Base-by-base conservation (phyloP, 2,888 invertebrate species). In the Philereme transversata region DNA sequence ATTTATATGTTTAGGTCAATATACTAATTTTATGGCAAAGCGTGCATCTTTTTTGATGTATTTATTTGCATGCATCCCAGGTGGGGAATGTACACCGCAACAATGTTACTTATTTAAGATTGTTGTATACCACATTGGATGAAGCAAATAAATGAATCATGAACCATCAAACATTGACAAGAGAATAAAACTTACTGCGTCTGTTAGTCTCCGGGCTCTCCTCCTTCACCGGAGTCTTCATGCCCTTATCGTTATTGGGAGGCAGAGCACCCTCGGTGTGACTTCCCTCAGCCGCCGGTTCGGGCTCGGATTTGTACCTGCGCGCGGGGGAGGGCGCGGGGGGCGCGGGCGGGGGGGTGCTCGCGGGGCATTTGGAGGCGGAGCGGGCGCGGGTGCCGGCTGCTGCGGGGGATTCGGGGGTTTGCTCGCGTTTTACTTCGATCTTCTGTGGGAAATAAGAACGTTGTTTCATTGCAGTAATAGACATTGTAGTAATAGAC, bases 381-480 rank as follows among this genome's bases (percentile, higher is more conserved):
- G 89, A 84, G 0, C 90, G 82, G 5, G 86, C 79, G 6, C 86
- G 82, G 0, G 79, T 71, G 4, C 92, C 0, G 88, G 89, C 0
- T 87, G 88, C 63, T 83, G 84, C 22, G 87, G 89, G 4, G 67
- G 70, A 89, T 67, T 92, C 92, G 0, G 92, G 92, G 0, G 91
- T 92, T 62, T 84, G 84, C 35, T 92, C 92, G 4, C 71, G 72
- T 74, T 92, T 92, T 33, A 88, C 83, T 75, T 93, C 93, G 57
- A 92, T 85, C 77, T 93, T 93, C 93, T 93, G 77, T 7, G 52
- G 60, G 48, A 34, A 8, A 40, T 35, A 0, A 46, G 4, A 33
- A 22, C 22, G 22, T 22, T 22, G 22, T 22, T 22, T 22, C 22
- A 22, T 22, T 22, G 3, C 22, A 22, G 22, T 22, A 22, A 22